Conservation (phyloP, 92 coral and sea anemone genomes). For the Montipora capitata region DNA sequence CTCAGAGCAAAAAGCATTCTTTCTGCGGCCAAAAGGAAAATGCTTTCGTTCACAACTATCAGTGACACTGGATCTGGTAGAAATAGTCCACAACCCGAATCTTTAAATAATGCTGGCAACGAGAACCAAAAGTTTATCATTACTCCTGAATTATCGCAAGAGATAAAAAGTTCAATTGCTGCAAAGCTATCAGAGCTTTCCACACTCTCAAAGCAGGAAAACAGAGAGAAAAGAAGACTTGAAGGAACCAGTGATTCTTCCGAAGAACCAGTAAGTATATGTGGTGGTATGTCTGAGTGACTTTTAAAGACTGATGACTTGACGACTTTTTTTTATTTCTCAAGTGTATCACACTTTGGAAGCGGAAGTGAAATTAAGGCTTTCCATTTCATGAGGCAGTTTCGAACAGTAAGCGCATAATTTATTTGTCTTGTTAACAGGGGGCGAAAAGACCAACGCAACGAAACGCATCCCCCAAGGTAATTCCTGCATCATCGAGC, state of each 20-base stretch:
- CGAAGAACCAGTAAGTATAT: slow-evolving; percentile 29
- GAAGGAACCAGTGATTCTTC: slow-evolving; percentile 30
- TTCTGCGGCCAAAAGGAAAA: slow-evolving; percentile 78
- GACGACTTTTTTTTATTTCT: no score
- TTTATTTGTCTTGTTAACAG: background rate
- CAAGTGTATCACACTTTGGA: no score
- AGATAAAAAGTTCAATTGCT: slow-evolving; percentile 45
- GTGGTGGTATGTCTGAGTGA: no score
- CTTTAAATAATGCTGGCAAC: slow-evolving; percentile 1
- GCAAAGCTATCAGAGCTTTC: slow-evolving; percentile 34
- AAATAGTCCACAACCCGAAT: slow-evolving; percentile 23
- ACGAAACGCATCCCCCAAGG: slow-evolving; percentile 29
- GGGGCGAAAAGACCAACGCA: slow-evolving; percentile 45
- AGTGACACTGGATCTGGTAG: slow-evolving; percentile 35
- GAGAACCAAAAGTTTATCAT: slow-evolving; percentile 41
- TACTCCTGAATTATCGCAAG: slow-evolving; percentile 20
- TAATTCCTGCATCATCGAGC: slow-evolving; percentile 52
- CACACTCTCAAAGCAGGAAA: slow-evolving; percentile 17
- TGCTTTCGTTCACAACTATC: background rate
- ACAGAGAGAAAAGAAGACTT: slow-evolving; percentile 37
- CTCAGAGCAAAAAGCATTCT: slow-evolving; percentile 86
- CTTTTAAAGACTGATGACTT: no score
- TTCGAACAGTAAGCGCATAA: no score
- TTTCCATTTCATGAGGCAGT: background rate
- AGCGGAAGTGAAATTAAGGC: no score